phyloP scores from a whole-genome alignment of 2,888 invertebrate species.

The Coremacera marginata region DNA sequence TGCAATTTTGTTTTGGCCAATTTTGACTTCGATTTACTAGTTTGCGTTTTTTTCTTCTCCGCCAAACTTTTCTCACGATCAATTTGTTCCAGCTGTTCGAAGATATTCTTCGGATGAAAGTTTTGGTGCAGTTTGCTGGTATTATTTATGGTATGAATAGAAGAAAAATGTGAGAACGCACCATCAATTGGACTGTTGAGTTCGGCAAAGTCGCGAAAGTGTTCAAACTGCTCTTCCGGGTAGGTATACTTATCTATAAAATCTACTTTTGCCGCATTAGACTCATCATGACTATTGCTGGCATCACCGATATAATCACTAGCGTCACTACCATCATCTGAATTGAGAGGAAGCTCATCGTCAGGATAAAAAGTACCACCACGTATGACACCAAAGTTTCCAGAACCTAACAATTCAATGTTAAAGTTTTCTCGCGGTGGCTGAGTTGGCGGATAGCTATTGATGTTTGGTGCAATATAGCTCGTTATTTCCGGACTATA shows the following conservation, averaged over 20 bases:
- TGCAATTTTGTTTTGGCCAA: slow-evolving; percentile 71
- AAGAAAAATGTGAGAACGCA: slow-evolving; percentile 84
- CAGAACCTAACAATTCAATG: slow-evolving; percentile 74
- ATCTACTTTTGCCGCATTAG: slow-evolving; percentile 77
- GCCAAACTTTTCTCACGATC: slow-evolving; percentile 72
- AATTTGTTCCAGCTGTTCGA: slow-evolving; percentile 80
- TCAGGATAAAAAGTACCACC: slow-evolving; percentile 85
- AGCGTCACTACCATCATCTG: slow-evolving; percentile 56
- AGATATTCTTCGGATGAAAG: slow-evolving; percentile 79
- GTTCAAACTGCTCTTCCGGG: slow-evolving; percentile 86
- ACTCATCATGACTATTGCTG: slow-evolving; percentile 77
- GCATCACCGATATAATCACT: slow-evolving; percentile 63
- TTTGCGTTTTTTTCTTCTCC: slow-evolving; percentile 57
- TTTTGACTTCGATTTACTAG: slow-evolving; percentile 74
- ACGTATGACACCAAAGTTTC: slow-evolving; percentile 84
- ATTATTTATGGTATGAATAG: slow-evolving; percentile 82
- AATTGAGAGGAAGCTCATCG: slow-evolving; percentile 72
- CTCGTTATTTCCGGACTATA: too few relatives aligned
- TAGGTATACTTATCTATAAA: slow-evolving; percentile 74
- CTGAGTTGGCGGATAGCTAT: too few relatives aligned
- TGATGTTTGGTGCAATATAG: too few relatives aligned
- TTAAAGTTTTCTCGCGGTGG: too few relatives aligned
- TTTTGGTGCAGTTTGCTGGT: slow-evolving; percentile 70
- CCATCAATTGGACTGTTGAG: slow-evolving; percentile 84
- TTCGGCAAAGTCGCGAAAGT: slow-evolving; percentile 90